A percentile compares a stretch with the other conserved stretches of the same genome.
phyloP scores from a whole-genome alignment of 2,113 vertebrate species.

The Heliornis fulica region DNA sequence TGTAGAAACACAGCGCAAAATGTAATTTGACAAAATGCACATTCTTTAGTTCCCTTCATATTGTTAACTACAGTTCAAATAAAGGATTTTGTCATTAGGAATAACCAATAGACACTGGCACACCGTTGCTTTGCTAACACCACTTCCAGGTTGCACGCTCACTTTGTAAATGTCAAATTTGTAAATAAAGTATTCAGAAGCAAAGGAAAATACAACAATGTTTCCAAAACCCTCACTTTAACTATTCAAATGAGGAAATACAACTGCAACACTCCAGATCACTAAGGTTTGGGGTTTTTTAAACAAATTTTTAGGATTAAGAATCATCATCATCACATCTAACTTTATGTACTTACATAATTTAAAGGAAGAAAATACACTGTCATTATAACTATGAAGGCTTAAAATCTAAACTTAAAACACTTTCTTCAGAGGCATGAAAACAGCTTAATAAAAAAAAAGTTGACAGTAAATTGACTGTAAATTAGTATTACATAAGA shows the following conservation, averaged over 20 bases:
- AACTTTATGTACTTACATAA: not conserved
- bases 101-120: not conserved
- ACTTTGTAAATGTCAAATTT: not conserved
- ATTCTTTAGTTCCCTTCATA: not conserved
- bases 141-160: not conserved
- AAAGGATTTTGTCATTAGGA: not conserved
- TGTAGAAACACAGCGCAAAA: not conserved
- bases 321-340: not conserved
- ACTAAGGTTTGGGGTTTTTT: not conserved
- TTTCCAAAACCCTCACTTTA: not conserved
- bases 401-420: not conserved
- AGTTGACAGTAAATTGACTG: too few species aligned
- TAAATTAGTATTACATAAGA: not conserved
- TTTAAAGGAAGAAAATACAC: not conserved
- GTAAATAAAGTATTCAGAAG: not conserved
- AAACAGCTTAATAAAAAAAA: not conserved
- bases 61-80: not conserved
- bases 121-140: too few species aligned
- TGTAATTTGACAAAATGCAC: not conserved
- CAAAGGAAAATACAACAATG: not conserved
- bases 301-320: not conserved
- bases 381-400: not conserved
- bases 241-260: not conserved
- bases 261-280: not conserved
- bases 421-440: not conserved